Conservation (phyloP, 2,797 vertebrate genomes). For the Urosaurus nigricauda region DNA sequence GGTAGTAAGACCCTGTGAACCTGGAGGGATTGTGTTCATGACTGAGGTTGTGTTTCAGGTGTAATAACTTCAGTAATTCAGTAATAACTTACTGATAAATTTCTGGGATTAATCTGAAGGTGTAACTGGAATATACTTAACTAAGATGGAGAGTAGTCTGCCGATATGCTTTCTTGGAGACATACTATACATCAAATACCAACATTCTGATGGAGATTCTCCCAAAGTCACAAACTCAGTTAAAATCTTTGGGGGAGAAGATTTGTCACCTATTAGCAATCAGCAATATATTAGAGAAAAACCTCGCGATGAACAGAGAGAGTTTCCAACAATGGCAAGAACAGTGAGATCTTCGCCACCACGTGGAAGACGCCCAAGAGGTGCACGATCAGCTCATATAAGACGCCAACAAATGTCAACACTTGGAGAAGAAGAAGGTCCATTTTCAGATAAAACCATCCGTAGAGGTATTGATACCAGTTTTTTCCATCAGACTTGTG, state of each 20-base stretch:
- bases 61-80: too few species aligned
- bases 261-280: background rate
- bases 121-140: background rate
- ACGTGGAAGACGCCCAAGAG: slow-evolving; percentile 42
- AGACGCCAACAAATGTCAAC: background rate
- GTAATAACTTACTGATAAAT: background rate
- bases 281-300: background rate
- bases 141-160: slow-evolving; percentile 26
- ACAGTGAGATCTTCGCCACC: background rate
- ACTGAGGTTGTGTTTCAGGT: background rate
- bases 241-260: background rate
- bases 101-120: slow-evolving; percentile 5
- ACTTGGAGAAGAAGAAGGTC: background rate
- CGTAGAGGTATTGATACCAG: slow-evolving; percentile 61
- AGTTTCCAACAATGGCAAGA: background rate
- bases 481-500: background rate
- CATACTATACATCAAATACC: background rate
- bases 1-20: background rate
- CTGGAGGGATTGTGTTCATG: background rate
- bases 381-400: background rate
- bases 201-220: slow-evolving; percentile 7
- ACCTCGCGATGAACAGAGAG: background rate
- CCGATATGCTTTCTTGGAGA: background rate
- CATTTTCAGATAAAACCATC: slow-evolving; percentile 53
- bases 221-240: background rate